Conservation (phyloP, 2,113 vertebrate genomes). For the Otus sunia region DNA sequence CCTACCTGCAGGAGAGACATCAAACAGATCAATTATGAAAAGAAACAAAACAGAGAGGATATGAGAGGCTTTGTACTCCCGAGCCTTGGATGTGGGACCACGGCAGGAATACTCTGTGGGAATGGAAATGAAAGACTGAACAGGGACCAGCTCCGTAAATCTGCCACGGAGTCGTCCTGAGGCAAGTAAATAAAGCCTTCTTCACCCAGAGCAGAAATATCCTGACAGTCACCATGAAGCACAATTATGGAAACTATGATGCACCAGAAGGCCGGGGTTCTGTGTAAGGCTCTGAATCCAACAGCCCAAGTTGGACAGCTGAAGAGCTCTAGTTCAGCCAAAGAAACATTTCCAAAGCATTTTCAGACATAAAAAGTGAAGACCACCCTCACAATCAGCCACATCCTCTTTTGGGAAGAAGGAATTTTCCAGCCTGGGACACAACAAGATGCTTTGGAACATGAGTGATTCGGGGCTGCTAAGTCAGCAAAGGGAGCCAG, state of each 20-base stretch:
- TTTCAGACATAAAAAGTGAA: neutral
- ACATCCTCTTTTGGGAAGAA: neutral
- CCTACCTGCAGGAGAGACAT: neutral
- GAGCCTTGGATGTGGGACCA: neutral
- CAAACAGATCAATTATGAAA: neutral
- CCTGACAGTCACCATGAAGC: neutral
- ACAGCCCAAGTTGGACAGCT: neutral
- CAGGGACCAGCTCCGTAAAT: neutral
- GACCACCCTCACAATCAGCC: neutral
- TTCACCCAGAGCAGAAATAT: neutral
- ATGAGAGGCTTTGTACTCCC: neutral
- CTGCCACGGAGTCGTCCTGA: accelerated
- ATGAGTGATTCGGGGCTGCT: accelerated
- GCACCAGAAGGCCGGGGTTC: neutral
- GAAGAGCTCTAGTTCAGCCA: neutral
- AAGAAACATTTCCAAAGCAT: neutral
- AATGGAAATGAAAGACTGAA: neutral
- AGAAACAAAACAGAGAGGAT: neutral
- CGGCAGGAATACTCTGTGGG: neutral
- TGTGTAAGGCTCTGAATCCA: neutral
- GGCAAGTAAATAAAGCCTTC: neutral
- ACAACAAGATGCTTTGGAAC: neutral
- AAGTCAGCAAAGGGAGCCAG: neutral
- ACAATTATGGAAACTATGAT: accelerated
- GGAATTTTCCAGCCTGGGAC: neutral